These are phyloP conservation scores for Rhinella marina DNA, from an alignment of 2,797 vertebrate genomes.

Conservation along the genomic window DNA sequence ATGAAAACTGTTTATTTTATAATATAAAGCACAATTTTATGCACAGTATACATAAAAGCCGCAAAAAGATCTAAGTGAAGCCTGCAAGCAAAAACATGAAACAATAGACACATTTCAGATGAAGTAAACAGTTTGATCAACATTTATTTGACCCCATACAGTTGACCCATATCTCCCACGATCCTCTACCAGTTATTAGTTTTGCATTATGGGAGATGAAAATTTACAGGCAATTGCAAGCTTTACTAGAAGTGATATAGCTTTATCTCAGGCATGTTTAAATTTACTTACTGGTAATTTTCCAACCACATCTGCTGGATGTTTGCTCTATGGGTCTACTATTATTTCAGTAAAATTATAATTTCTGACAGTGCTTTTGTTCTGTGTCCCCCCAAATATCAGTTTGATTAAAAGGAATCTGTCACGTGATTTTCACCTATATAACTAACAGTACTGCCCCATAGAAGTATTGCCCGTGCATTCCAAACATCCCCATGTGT, in stretches of 20 bases:
- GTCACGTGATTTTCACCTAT: too few relatives aligned
- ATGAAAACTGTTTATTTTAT: conserved; percentile 26
- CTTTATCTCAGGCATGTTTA: too few relatives aligned
- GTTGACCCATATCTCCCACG: background rate
- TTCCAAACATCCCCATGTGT: too few relatives aligned
- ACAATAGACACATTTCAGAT: background rate
- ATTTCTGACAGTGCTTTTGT: too few relatives aligned
- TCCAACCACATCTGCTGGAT: too few relatives aligned
- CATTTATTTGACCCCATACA: background rate
- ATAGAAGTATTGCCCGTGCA: too few relatives aligned
- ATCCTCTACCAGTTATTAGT: background rate
- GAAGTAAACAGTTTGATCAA: background rate
- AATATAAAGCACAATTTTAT: conserved; percentile 17
- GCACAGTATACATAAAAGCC: background rate
- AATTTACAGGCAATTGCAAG: background rate
- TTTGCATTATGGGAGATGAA: background rate
- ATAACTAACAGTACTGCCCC: too few relatives aligned
- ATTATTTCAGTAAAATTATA: too few relatives aligned
- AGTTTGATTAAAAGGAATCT: too few relatives aligned
- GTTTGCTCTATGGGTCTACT: too few relatives aligned
- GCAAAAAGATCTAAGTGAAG: conserved; percentile 1
- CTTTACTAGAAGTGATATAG: background rate
- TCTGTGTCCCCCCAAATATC: too few relatives aligned
- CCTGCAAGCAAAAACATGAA: background rate
- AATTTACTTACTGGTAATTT: too few relatives aligned